Evolutionary conservation across 2,797 vertebrate species (phyloP), one percentile per base, ranked within the genome.

Genomic region (Tapera naevia): DNA sequence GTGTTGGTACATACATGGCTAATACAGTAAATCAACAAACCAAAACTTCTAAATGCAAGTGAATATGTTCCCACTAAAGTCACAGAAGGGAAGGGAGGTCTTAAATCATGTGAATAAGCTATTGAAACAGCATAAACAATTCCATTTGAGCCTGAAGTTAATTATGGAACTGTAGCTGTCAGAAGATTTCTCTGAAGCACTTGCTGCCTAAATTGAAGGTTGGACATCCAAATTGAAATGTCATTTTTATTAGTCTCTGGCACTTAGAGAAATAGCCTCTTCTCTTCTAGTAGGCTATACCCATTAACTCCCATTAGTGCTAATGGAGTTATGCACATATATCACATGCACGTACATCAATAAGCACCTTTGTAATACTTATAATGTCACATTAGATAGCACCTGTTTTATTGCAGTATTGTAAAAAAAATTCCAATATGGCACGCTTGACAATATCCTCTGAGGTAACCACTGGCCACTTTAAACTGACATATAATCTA

Each of bases 141-240:
- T 88, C 72, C 12, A 94, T 81, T 67, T 73, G 70, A 91, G 80
- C 27, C 73, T 73, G 73, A 28, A 92, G 82, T 79, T 95, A 95
- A 95, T 94, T 95, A 95, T n/a, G 62, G 43, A 32, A n/a, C 76
- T 41, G 69, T 62, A 83, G 70, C 92, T 94, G 89, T 95, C 96
- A 94, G 86, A 94, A 80, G 51, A 88, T 56, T 91, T 70, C 62
- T 91, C 87, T 64, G 72, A 86, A 91, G 76, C 64, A 89, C 87
- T 95, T 81, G 62, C 75, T 86, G 85, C 69, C 75, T 89, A 92
- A 95, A 95, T 94, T 88, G 95, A 93, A 92, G 92, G 87, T 43
- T 94, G 94, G 93, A 43, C 80, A 81, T 94, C 91, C 87, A 95
- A 94, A 96, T 70, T 84, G 87, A 94, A 95, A 94, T 91, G 82